phyloP scores from a whole-genome alignment of 1,140 invertebrate species.

The Pachyrhynchus sulphureomaculatus region DNA sequence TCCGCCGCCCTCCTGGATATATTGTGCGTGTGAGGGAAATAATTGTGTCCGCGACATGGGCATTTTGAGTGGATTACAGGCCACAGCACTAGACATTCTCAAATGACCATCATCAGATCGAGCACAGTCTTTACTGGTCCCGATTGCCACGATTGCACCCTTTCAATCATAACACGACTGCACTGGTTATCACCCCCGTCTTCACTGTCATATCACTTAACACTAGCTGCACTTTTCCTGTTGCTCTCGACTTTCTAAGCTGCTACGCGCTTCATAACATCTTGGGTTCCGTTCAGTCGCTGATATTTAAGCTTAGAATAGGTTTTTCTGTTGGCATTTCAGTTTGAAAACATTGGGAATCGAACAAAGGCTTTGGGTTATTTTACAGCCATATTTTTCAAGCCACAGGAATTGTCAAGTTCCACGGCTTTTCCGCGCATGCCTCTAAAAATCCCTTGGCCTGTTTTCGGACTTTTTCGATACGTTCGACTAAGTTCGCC shows the following conservation, averaged over 20 bases:
- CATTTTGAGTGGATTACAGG: conserved; percentile 48
- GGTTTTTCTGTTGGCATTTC: conserved; percentile 20
- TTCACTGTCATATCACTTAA: conserved; percentile 22
- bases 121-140: background rate
- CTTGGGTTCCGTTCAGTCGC: background rate
- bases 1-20: conserved; percentile 45
- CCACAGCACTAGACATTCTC: conserved; percentile 49
- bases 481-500: too few species aligned
- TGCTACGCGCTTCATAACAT: background rate
- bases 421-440: too few species aligned
- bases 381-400: conserved; percentile 31
- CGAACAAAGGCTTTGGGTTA: conserved; percentile 28
- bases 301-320: background rate
- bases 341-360: conserved; percentile 22
- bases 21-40: conserved; percentile 46
- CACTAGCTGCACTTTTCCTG: conserved; percentile 15
- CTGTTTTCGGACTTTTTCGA: too few species aligned
- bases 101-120: conserved; percentile 1
- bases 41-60: conserved; percentile 49
- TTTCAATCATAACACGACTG: conserved; percentile 15
- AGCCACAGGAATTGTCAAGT: background rate
- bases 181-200: conserved; percentile 23
- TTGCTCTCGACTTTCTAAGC: background rate
- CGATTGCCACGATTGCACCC: conserved; percentile 14
- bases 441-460: too few species aligned